Evolutionary conservation across 2,113 vertebrate genomes (phyloP), one percentile per base, ranked within the genome.

Genomic region (Plectropomus leopardus): DNA sequence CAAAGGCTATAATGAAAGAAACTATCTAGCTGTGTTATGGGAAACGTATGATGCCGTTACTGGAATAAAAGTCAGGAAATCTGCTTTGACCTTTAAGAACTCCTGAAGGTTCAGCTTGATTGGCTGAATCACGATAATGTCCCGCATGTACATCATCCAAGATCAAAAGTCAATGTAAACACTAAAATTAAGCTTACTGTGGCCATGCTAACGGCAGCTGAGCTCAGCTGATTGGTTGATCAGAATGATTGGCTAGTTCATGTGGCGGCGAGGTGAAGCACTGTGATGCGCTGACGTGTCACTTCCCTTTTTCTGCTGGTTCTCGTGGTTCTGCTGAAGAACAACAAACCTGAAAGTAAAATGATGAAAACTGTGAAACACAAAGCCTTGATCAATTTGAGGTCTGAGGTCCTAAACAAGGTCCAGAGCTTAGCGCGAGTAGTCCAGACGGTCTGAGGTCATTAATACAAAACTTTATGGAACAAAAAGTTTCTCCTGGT

Each of bases 341-440:
- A 65, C 13, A 17, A 34, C 57, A 19, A 17, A 42, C 36, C 36
- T 63, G 36, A 63, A 59, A 54, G 23, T 24, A n/a, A 36, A 21
- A 36, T 26, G 32, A 64, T 40, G 7, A n/a, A 82, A 85, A 88
- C 84, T 89, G 84, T 90, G 86, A 92, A 90, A 67, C 51, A 26
- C 36, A 48, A 72, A 67, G 64, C 28, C 66, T 78, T 80, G 68
- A 86, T 44, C 30, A 75, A 75, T 73, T 75, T 42, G 61, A 83
- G 58, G 89, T 65, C 23, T 1, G 24, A 58, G 75, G 66, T 40
- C 65, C 64, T 61, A 65, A 67, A 72, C 68, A 3, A 14, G 54
- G 80, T 57, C 63, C 3, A 15, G 44, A 59, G 24, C 34, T 66
- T 48, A 72, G 23, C 64, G 1, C 3, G 7, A 24, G 10, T n/a